Base-by-base conservation (phyloP, 2,888 invertebrate species). In the Stegophylla sp. region DNA sequence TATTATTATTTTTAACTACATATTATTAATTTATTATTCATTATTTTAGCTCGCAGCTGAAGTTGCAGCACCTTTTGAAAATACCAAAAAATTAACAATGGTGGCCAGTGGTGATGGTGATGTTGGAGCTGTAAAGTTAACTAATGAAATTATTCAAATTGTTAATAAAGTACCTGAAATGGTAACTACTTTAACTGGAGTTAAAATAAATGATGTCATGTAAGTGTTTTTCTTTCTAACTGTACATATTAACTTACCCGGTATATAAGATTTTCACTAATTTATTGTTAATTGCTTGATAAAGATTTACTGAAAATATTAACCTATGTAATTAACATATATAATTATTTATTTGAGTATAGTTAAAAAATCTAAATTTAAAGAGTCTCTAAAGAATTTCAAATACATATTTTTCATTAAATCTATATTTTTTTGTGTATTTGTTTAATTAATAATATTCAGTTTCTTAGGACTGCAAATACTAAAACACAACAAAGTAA, bases 11-110 rank as follows among this genome's bases (percentile, higher is more conserved):
- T 51, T n/a, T n/a, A n/a, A n/a, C n/a, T 63, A 26, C 13, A 23
- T 28, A 56, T 64, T 17, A 51, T 61, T 82, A 20, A n/a, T 82
- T 59, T 82, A 48, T 4, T 51, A 13, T 45, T 28, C 28, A 28
- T 61, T 7, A 76, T 82, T 83, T 53, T 85, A 97, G 97, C 90
- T 98, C 86, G 97, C 97, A 34, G 97, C 97, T 43, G 98, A 98
- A 88, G 94, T 98, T 64, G 96, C 98, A 53, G 97, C 97, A 41
- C 98, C 98, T 9, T 87, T 98, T 84, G 94, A 96, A 0, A 95
- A 97, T 87, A 92, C 95, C 10, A 96, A 96, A 87, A 97, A 97
- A 88, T 93, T 98, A 83, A 97, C 96, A 9, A 97, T 98, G 97
- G 94, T 98, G 23, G 95, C 97, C 0, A 94, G 93, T 85, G 98